A percentile compares a stretch with the other conserved stretches of the same genome.
Conservation (phyloP, 2,797 vertebrate genomes). For the Alectoris magna region DNA sequence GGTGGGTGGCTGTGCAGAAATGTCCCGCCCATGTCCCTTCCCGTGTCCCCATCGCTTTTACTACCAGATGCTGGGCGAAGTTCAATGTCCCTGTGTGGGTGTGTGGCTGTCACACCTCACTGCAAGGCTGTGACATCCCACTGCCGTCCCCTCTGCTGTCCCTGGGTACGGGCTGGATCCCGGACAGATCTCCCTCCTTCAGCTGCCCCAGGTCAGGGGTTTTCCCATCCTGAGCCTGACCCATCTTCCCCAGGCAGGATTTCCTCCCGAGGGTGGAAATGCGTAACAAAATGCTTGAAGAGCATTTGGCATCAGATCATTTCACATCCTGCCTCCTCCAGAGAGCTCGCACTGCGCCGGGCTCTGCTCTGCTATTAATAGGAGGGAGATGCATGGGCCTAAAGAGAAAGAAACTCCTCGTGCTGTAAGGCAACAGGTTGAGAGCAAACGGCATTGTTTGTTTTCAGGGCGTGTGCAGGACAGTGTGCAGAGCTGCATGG, state of each 20-base stretch:
- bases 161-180: neutral
- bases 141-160: accelerated
- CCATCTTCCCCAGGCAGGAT: slow-evolving; percentile 28
- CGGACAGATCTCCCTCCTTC: neutral
- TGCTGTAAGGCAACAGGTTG: neutral
- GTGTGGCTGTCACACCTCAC: accelerated
- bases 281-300: neutral
- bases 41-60: accelerated
- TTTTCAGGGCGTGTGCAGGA: neutral
- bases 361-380: neutral
- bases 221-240: neutral
- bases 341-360: neutral
- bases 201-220: accelerated
- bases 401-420: neutral
- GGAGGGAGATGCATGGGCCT: neutral
- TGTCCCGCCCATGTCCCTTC: neutral
- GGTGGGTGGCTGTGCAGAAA: neutral
- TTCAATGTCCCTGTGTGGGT: neutral
- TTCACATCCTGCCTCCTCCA: slow-evolving; percentile 41
- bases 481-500: accelerated
- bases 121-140: neutral
- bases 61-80: neutral
- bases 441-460: neutral
- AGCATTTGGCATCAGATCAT: neutral
- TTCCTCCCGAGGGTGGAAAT: slow-evolving; percentile 41